phyloP scores from a whole-genome alignment of 2,888 invertebrate species.

The Scaptomyza polygonia region DNA sequence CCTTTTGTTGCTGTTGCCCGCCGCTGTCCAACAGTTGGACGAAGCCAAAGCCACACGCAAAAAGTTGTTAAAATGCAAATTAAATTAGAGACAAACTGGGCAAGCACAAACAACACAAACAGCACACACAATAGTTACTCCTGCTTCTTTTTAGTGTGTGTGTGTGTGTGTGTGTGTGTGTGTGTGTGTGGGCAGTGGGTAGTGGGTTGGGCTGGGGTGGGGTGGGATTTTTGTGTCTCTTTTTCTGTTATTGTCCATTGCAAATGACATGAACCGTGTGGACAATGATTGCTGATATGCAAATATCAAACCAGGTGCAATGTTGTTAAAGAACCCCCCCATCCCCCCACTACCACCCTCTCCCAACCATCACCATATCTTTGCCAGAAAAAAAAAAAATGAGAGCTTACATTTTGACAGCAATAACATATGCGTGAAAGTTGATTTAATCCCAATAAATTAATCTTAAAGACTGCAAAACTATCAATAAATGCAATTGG shows the following conservation, averaged over 20 bases:
- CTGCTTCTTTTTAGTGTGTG: slow-evolving; percentile 23
- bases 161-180: no score
- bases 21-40: slow-evolving; percentile 50
- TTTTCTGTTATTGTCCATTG: slow-evolving; percentile 46
- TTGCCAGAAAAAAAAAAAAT: no score
- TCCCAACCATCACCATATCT: no score
- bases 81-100: slow-evolving; percentile 79
- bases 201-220: slow-evolving; percentile 48
- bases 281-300: slow-evolving; percentile 62
- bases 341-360: neutral
- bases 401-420: slow-evolving; percentile 31
- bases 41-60: slow-evolving; percentile 71
- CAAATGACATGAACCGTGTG: slow-evolving; percentile 62
- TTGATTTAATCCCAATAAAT: slow-evolving; percentile 25
- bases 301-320: slow-evolving; percentile 58
- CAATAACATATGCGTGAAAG: slow-evolving; percentile 34
- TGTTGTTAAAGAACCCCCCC: neutral
- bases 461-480: neutral
- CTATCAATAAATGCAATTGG: neutral
- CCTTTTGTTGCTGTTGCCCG: slow-evolving; percentile 81
- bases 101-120: slow-evolving; percentile 46
- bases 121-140: slow-evolving; percentile 18
- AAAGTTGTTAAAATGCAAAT: slow-evolving; percentile 82
- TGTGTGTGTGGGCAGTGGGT: slow-evolving; percentile 33
- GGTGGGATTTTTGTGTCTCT: slow-evolving; percentile 28